Conservation (phyloP, 1,140 invertebrate species). For the Chelonus insularis region DNA sequence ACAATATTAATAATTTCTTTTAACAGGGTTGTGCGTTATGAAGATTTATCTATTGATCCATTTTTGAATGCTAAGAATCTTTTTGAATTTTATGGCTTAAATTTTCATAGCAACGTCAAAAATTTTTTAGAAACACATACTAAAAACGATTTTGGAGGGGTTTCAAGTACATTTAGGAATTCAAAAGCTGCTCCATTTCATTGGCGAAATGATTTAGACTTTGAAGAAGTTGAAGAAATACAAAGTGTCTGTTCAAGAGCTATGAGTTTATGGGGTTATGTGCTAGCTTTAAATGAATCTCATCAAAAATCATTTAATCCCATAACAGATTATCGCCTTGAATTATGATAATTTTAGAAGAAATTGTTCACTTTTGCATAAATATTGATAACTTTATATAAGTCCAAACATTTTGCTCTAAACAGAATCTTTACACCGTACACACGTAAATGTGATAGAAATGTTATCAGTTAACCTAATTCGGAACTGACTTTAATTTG, state of each 20-base stretch:
- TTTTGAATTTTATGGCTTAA: slow-evolving; percentile 75
- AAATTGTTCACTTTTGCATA: background rate
- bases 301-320: slow-evolving; percentile 65
- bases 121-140: slow-evolving; percentile 81
- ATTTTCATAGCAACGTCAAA: slow-evolving; percentile 70
- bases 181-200: slow-evolving; percentile 82
- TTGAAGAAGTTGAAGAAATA: slow-evolving; percentile 70
- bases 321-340: slow-evolving; percentile 51
- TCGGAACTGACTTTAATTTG: too few species aligned
- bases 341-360: slow-evolving; percentile 38
- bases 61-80: slow-evolving; percentile 72
- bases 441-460: too few species aligned
- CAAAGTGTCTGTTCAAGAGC: slow-evolving; percentile 69
- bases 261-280: slow-evolving; percentile 83
- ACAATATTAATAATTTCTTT: slow-evolving; percentile 3
- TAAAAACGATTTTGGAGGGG: slow-evolving; percentile 74
- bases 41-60: slow-evolving; percentile 80
- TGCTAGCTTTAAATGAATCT: slow-evolving; percentile 57
- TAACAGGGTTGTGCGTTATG: slow-evolving; percentile 77
- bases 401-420: too few species aligned
- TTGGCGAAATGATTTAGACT: slow-evolving; percentile 77
- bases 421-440: background rate
- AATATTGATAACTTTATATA: background rate
- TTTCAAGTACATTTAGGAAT: slow-evolving; percentile 81
- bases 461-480: too few species aligned